These are phyloP conservation scores for Chloroceryle inda DNA, from an alignment of 2,797 vertebrate species.

Conservation along the genomic window DNA sequence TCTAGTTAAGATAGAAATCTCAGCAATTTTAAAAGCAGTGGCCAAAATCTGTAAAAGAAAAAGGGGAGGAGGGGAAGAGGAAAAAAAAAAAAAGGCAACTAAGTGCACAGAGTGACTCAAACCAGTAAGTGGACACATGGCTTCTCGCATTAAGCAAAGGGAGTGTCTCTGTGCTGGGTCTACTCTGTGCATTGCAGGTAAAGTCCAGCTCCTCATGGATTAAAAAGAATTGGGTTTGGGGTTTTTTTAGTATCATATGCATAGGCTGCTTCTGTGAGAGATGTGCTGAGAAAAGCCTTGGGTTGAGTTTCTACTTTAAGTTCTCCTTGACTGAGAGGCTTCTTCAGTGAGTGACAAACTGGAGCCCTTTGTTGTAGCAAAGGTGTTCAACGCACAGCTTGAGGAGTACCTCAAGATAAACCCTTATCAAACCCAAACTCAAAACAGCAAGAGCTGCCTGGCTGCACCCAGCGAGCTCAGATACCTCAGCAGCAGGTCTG, in stretches of 20 bases:
- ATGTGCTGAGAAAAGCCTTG: background rate
- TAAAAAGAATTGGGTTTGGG: background rate
- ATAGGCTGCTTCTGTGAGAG: background rate
- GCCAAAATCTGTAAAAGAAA: background rate
- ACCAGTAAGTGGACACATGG: background rate
- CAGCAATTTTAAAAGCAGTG: background rate
- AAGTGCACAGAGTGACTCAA: background rate
- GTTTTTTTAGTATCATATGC: background rate
- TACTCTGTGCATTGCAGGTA: background rate
- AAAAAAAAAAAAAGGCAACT: background rate
- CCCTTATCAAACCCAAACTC: background rate
- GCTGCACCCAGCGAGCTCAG: background rate
- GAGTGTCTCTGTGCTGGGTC: background rate
- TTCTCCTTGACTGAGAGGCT: background rate
- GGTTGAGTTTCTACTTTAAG: background rate
- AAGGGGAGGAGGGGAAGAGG: background rate
- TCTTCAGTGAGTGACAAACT: background rate
- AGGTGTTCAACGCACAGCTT: background rate
- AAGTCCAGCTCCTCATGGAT: background rate
- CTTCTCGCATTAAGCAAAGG: fast-evolving
- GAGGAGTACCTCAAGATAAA: background rate
- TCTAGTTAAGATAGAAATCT: background rate
- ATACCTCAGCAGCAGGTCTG: background rate
- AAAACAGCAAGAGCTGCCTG: background rate
- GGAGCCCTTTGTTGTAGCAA: background rate